Evolutionary conservation across 2,888 invertebrate genomes (phyloP), one percentile per base, ranked within the genome.

Genomic region (Aradus depressus): DNA sequence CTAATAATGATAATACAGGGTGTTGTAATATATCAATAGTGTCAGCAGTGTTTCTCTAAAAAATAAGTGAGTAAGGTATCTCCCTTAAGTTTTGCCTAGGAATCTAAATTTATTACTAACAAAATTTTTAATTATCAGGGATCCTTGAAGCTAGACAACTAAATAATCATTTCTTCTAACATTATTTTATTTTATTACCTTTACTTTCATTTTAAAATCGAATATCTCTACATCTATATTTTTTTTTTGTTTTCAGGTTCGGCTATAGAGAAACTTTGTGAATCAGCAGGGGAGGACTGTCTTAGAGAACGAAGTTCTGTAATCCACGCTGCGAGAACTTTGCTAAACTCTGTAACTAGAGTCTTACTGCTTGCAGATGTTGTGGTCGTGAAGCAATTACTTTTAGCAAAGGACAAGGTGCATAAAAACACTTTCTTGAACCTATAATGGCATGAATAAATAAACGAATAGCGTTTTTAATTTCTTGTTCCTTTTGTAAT

Each of bases 311-410:
- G 80, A 60, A 77, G 76, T 41, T 76, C 79, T 22, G 81, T 98
- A 74, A 87, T 96, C 57, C 76, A 91, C 61, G 92, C 96, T 44
- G 91, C 95, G 55, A 77, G 95, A 61, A 88, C 91, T 64, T 80
- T 98, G 47, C 77, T 98, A 52, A 88, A 89, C 42, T 89, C 95
- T 51, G 92, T 98, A 60, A 98, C 97, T 45, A 76, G 92, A 64
- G 96, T 98, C 50, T 78, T 98, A 49, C 76, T 98, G 52, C 75
- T 98, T 61, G 97, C 97, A 10, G 98, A 98, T 72, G 89, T 93
- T 68, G 93, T 97, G 53, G 90, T 97, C 43, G 95, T 98, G 51
- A 91, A 95, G 65, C 95, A 98, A 70, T 78, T 98, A 49, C 75
- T 98, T 43, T 76, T 89, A 55, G 91, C 93, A 51, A 96, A 96